Base-by-base conservation (phyloP, 2,888 invertebrate species). In the Listrodromus nycthemerus region DNA sequence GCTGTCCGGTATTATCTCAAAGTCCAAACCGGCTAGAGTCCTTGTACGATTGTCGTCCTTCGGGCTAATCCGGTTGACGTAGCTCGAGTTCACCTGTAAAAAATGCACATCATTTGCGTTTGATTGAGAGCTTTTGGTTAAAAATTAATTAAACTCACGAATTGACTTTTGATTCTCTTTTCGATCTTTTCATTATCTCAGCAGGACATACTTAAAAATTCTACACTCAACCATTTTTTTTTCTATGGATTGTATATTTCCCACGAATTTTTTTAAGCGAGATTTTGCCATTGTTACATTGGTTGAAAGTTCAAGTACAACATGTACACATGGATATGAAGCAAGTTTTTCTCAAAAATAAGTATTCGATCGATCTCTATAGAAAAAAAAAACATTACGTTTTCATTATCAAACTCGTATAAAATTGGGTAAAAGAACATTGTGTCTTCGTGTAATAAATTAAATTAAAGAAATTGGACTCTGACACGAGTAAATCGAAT, bases 1-100 rank as follows among this genome's bases (percentile, higher is more conserved):
- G 80, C 95, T 95, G 89, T 95, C 95, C 86, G 94, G 94, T 84
- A 94, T 95, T 88, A 96, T 95, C 88, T 95, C 95, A 87, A 95
- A 94, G 86, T 96, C 95, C 89, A 96, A 94, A 94, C 96, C 95
- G 94, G 95, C 93, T 24, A 92, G 87, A 13, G 91, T 91, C 82
- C 90, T 89, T 70, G 88, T 81, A 33, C 86, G 86, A 89, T 90
- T 92, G 86, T 90, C 91, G 69, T 80, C 86, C 41, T 73, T 80
- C 52, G 79, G 66, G 65, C 73, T 88, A 27, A 89, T 86, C 55
- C 88, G 89, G 52, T 85, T 87, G 7, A 89, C 71, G 79, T 83
- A 91, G 82, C 91, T 94, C 70, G 94, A 88, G 77, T 94, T 94
- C 48, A 93, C 90, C 94, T 94, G 90, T 27, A 66, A 52, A 48